A percentile compares a stretch with the other conserved stretches of the same genome.
Conservation (phyloP, 2,113 vertebrate species). For the Erythrocebus patas region DNA sequence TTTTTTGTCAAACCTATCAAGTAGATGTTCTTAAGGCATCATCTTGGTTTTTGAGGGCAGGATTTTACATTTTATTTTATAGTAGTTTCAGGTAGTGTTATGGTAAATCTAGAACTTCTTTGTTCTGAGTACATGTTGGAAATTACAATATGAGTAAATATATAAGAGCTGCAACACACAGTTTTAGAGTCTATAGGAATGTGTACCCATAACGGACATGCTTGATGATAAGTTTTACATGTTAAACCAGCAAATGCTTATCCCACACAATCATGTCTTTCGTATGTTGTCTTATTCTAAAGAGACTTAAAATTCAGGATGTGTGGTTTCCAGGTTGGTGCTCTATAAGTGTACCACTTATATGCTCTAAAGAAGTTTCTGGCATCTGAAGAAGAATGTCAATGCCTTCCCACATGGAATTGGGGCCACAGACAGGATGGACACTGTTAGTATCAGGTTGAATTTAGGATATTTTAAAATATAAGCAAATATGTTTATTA, state of each 20-base stretch:
- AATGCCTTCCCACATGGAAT: not conserved
- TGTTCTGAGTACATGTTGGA: not conserved
- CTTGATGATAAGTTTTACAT: not conserved
- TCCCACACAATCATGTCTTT: accelerated
- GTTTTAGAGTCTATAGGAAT: not conserved
- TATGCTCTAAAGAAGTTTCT: not conserved
- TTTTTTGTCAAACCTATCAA: not conserved
- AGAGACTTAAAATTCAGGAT: not conserved
- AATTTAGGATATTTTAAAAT: not conserved
- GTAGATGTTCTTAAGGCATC: not conserved
- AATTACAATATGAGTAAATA: not conserved
- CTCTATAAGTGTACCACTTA: not conserved
- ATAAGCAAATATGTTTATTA: not conserved
- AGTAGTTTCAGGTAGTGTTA: not conserved
- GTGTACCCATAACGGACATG: not conserved
- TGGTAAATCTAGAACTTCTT: not conserved
- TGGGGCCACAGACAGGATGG: not conserved
- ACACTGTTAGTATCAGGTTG: not conserved
- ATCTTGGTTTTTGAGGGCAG: not conserved
- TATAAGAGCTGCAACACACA: not conserved
- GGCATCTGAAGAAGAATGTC: not conserved
- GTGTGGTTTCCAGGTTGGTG: not conserved
- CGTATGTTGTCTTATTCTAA: not conserved
- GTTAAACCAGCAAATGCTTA: not conserved
- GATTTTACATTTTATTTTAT: not conserved